Evolutionary conservation across 2,113 vertebrate species (phyloP).

Genomic region (Hymenochirus boettgeri): DNA sequence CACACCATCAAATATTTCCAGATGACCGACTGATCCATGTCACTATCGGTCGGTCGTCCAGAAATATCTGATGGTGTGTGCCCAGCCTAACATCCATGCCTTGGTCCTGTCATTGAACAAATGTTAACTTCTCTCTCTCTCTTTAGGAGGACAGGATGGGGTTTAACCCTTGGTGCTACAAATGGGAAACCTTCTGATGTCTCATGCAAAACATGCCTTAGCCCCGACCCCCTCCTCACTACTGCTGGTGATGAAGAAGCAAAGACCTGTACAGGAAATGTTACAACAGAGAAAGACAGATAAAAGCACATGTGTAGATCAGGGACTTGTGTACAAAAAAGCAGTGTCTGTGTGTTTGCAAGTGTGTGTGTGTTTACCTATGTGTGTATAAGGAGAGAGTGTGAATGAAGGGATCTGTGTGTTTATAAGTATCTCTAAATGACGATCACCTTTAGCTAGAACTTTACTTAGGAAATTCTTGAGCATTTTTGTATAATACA

Average conservation of each 20-base stretch:
- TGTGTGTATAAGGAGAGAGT: background rate
- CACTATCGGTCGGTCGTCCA: too few relatives aligned
- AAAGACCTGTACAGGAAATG: background rate
- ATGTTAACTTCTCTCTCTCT: background rate
- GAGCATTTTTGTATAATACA: background rate
- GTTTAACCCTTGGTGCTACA: background rate
- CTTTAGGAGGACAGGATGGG: background rate
- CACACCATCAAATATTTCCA: too few relatives aligned
- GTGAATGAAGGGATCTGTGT: background rate
- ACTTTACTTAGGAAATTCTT: background rate
- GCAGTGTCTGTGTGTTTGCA: background rate
- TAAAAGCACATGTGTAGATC: too few relatives aligned
- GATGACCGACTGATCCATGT: too few relatives aligned
- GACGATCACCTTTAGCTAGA: background rate
- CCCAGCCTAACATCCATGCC: too few relatives aligned
- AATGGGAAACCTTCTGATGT: background rate
- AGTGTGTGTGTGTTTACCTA: background rate
- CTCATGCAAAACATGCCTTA: background rate
- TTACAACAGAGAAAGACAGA: background rate
- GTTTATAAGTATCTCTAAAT: background rate
- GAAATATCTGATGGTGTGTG: too few relatives aligned
- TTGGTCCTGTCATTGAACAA: too few relatives aligned
- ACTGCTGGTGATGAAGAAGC: background rate
- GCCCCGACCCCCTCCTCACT: background rate
- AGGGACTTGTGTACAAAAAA: background rate